Base-by-base conservation (phyloP, 2,888 invertebrate species). In the Pachymerium ferrugineum region DNA sequence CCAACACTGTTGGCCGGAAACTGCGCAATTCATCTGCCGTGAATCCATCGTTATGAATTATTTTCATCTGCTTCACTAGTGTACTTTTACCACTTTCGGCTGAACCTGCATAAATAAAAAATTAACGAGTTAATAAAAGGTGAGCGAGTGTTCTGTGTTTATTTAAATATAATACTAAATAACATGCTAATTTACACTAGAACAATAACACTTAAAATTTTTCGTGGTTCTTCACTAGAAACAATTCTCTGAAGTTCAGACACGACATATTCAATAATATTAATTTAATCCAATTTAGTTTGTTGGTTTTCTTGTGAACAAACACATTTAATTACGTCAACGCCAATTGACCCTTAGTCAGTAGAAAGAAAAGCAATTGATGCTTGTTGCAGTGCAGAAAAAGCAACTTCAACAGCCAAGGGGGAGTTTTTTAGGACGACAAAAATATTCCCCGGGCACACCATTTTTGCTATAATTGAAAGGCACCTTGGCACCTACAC, bases 31-130 rank as follows among this genome's bases (percentile, higher is more conserved):
- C 88, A 28, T 86, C 84, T 73, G 82, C 81, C 3, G 87, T 87
- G 79, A 88, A 89, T 14, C 88, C 88, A 81, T 88, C 87, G 74
- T 87, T 87, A 79, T 89, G 88, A 74, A 89, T 88, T 73, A 89
- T 88, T 81, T 88, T 88, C 88, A 89, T 88, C 82, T 89, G 88
- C 79, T 88, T 88, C 4, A 89, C 88, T 76, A 88, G 80, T 22
- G 88, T 89, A 79, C 88, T 88, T 82, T 89, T 89, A 3, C 88
- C 88, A 82, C 88, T 88, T 80, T 89, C 88, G 10, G 88, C 88
- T 75, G 88, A 88, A 74, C 88, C 88, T 87, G 76, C 67, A 74
- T 35, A 25, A 5, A 14, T 42, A 38, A 42, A 6, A 71, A 6
- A 5, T n/a, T 12, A 2, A 33, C n/a, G 31, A 16, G 16, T 62